These are phyloP conservation scores for Mesoclemmys tuberculata DNA, from an alignment of 2,113 vertebrate genomes.

Conservation along the genomic window DNA sequence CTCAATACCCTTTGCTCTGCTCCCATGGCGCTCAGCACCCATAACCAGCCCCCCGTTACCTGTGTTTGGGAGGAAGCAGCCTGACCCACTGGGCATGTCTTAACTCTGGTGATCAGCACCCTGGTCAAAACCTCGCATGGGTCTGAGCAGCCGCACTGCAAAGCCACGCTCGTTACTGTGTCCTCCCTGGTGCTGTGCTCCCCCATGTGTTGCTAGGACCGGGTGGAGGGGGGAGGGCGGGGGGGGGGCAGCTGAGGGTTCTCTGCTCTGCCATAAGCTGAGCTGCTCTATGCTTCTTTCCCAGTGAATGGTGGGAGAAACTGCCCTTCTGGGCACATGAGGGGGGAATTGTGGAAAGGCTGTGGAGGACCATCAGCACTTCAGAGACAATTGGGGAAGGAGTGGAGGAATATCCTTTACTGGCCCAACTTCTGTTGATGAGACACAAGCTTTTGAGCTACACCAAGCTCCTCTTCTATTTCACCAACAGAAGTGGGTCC, in stretches of 20 bases:
- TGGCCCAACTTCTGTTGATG: too few species aligned
- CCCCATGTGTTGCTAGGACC: background rate
- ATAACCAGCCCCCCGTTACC: background rate
- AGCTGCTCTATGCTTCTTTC: background rate
- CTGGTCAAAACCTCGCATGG: background rate
- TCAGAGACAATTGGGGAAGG: rapidly evolving
- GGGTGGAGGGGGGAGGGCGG: too few species aligned
- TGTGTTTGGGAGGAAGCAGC: background rate
- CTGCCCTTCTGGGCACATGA: background rate
- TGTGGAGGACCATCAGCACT: background rate
- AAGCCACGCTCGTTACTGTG: too few species aligned
- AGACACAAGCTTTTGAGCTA: too few species aligned
- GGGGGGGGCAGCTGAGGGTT: background rate
- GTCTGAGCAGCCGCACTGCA: background rate
- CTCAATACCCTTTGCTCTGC: rapidly evolving
- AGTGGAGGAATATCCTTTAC: too few species aligned
- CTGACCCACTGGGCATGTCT: background rate
- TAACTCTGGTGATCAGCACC: background rate
- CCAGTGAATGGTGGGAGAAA: background rate
- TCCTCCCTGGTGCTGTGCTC: too few species aligned
- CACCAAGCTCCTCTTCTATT: too few species aligned
- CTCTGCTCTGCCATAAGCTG: background rate
- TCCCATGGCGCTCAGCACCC: rapidly evolving
- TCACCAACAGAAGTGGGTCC: too few species aligned
- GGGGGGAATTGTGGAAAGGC: background rate